Conservation (phyloP, 2,888 invertebrate genomes). For the Aethes cnicana region DNA sequence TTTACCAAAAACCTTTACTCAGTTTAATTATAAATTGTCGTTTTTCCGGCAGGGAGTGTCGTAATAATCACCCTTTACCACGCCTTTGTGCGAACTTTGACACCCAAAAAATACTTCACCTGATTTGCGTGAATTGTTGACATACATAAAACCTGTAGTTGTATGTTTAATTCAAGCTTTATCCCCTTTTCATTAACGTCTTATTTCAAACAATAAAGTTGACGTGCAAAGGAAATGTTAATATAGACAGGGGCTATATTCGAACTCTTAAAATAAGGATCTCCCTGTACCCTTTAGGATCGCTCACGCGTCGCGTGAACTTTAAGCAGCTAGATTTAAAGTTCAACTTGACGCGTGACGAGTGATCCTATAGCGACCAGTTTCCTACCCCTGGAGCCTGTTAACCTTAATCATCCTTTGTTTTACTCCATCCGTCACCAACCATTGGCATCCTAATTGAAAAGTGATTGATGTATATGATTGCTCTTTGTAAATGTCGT, state of each 20-base stretch:
- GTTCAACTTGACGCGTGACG: too few species aligned
- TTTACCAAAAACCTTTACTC: conserved; percentile 10
- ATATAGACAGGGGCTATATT: conserved; percentile 52
- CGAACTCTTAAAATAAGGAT: too few species aligned
- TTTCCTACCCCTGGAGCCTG: conserved; percentile 40
- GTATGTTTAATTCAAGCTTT: neutral
- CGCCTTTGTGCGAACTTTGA: conserved; percentile 18
- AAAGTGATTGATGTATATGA: conserved; percentile 39
- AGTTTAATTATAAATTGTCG: conserved; percentile 10
- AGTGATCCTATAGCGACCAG: too few species aligned
- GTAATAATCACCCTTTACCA: conserved; percentile 21
- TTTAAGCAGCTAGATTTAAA: too few species aligned
- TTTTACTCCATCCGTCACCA: conserved; percentile 39
- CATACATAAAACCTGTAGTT: neutral
- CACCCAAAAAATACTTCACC: conserved; percentile 2
- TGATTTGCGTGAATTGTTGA: conserved; percentile 11
- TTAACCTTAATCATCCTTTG: conserved; percentile 47
- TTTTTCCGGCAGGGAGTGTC: conserved; percentile 23
- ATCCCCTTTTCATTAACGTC: neutral
- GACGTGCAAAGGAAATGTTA: conserved; percentile 29
- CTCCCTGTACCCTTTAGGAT: too few species aligned
- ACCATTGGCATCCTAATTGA: conserved; percentile 43
- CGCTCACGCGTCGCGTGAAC: too few species aligned
- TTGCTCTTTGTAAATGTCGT: conserved; percentile 30
- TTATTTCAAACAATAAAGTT: conserved; percentile 5